Evolutionary conservation across 2,888 invertebrate genomes (phyloP), one percentile per base, ranked within the genome.

Genomic region (Pseudococcus viburni): DNA sequence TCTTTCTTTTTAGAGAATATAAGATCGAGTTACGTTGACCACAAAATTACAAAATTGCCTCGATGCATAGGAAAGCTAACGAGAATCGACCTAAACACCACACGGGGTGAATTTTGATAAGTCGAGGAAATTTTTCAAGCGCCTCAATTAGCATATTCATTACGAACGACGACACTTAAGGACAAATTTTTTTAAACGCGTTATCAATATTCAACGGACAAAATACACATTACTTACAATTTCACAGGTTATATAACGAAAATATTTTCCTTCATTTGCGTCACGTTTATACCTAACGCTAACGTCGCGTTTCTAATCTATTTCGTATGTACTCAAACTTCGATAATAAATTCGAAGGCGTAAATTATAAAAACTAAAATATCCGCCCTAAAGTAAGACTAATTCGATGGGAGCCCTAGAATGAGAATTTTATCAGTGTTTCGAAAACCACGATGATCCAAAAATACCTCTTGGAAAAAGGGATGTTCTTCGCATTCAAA

Each of bases 251-350:
- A 83, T 83, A 46, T 42, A 39, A 73, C 22, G 19, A 83, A 83
- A 83, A 83, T 83, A 83, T 46, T 19, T 83, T 19, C 42, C 11
- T 83, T 46, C 46, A 83, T 83, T 83, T 83, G 46, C 80, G 80
- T 83, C 80, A 83, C 42, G 5, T 42, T 42, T 42, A 42, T 42
- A 42, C 46, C 80, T 12, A 26, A 22, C 19, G 73, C 26, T 33
- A 42, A 46, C 19, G 73, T 73, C 33, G 73, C 33, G 17, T 73
- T 73, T 73, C 73, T 73, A 73, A 73, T 73, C 73, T 73, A 73
- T 15, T 39, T 39, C 33, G 4, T 11, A 26, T 11, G 22, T 26
- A 73, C 33, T 15, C 17, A 15, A 73, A 33, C 26, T 33, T 73
- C 17, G 73, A 73, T 15, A 73, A 33, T 33, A 73, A 64, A 73